phyloP scores from a whole-genome alignment of 1,140 invertebrate species.

The Hypothenemus hampei region DNA sequence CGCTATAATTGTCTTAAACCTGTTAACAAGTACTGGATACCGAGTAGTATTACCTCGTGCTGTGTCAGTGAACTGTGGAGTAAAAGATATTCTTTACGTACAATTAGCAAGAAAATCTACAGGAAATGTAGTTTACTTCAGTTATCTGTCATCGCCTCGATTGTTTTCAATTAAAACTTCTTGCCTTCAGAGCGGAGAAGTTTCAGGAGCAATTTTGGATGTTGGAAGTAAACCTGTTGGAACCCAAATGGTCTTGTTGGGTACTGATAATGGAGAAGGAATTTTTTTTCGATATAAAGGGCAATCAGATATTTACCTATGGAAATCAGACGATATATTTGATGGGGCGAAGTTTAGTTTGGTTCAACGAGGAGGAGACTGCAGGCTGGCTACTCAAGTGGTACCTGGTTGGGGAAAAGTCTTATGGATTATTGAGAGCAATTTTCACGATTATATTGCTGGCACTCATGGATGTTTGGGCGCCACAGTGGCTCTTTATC shows the following conservation, averaged over 20 bases:
- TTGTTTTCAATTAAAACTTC: constrained; percentile 54
- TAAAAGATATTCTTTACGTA: constrained; percentile 55
- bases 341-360: constrained; percentile 51
- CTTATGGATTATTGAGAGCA: constrained; percentile 60
- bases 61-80: constrained; percentile 40
- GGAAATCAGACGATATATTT: constrained; percentile 55
- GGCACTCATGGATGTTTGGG: constrained; percentile 54
- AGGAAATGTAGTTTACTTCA: constrained; percentile 54
- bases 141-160: constrained; percentile 52
- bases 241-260: constrained; percentile 53
- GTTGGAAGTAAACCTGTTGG: constrained; percentile 51
- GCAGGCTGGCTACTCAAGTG: constrained; percentile 55
- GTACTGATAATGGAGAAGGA: constrained; percentile 54
- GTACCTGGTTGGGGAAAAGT: constrained; percentile 52
- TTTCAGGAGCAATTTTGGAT: constrained; percentile 50
- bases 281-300: constrained; percentile 58
- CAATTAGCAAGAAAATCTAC: constrained; percentile 49
- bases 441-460: constrained; percentile 59
- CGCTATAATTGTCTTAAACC: constrained; percentile 57
- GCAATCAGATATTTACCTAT: constrained; percentile 57
- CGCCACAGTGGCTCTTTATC: constrained; percentile 42
- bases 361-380: constrained; percentile 55
- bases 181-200: constrained; percentile 49
- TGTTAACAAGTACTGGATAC: constrained; percentile 48
- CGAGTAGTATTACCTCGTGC: constrained; percentile 53